Base-by-base conservation (phyloP, 1,140 invertebrate genomes). In the Anadara kagoshimensis region DNA sequence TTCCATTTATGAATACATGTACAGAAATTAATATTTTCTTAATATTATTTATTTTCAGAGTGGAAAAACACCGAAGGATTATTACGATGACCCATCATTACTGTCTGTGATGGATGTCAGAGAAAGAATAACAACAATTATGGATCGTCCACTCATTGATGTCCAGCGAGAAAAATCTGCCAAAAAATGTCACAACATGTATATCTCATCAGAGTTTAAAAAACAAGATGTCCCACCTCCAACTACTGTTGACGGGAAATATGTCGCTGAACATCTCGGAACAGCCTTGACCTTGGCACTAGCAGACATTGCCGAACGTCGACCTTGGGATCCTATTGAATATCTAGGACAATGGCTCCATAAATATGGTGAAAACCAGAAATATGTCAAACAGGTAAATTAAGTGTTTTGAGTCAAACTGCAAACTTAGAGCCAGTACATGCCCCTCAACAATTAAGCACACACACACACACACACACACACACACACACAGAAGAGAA, bases 271-370 rank as follows among this genome's bases (percentile, higher is more conserved):
- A 26, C 75, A 86, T 56, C 59, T 87, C 8, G 86, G 86, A 10
- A 69, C 73, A 41, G 83, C 85, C 5, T 78, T 87, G 63, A 86
- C 84, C 18, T 45, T 78, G 41, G 86, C 85, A 4, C 63, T 87
- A 64, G 75, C 84, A 5, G 85, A 87, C 58, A 81, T 87, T 24
- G 82, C 80, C n/a, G 82, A 81, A 54, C 70, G 69, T 16, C 67
- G 82, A 65, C 86, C 86, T 7, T 79, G 75, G 69, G 86, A 87
- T 64, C 85, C 86, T 5, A 84, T 87, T 24, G 86, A 87, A 58
- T 87, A 84, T 65, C 66, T 87, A 14, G 84, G 79, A 16, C 69
- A 80, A 20, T 87, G 83, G 83, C 74, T 87, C 24, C 82, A 85
- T 74, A 83, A 83, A 65, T 83, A 86, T 76, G 75, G 66, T 22